A percentile compares a stretch with the other conserved stretches of the same genome.
These are phyloP conservation scores for Esox masquinongy DNA, from an alignment of 2,797 vertebrate species.

Conservation along the genomic window DNA sequence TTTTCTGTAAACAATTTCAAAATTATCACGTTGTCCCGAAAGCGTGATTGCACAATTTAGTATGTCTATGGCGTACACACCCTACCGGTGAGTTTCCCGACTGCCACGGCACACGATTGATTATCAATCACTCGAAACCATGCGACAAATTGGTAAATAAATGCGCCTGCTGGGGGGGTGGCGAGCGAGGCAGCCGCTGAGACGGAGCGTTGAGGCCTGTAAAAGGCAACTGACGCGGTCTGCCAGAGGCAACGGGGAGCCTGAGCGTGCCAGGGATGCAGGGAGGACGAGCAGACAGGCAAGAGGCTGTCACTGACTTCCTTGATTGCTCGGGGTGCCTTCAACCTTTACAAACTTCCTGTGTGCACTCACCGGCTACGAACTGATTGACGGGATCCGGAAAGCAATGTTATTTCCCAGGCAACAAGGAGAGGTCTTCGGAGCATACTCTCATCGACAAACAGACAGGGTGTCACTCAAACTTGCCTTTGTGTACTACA, in stretches of 20 bases:
- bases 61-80: slow-evolving; percentile 13
- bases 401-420: background rate
- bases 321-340: slow-evolving; percentile 4
- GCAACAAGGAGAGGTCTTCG: background rate
- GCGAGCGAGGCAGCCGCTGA: slow-evolving; percentile 33
- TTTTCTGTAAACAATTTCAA: slow-evolving; percentile 6
- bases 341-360: slow-evolving; percentile 8
- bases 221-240: slow-evolving; percentile 61
- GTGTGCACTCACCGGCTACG: background rate
- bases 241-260: slow-evolving; percentile 9
- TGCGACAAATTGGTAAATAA: slow-evolving; percentile 65
- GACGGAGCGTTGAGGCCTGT: slow-evolving; percentile 56
- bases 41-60: slow-evolving; percentile 31
- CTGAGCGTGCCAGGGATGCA: background rate
- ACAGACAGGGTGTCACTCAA: background rate
- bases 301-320: slow-evolving; percentile 38
- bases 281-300: slow-evolving; percentile 36
- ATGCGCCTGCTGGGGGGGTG: slow-evolving; percentile 48
- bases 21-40: slow-evolving; percentile 10
- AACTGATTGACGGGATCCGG: background rate
- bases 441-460: background rate
- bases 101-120: slow-evolving; percentile 65
- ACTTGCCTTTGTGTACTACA: background rate
- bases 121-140: slow-evolving; percentile 64
- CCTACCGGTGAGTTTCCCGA: slow-evolving; percentile 41